Conservation (phyloP, 2,888 invertebrate species). For the Brachyptera risi region DNA sequence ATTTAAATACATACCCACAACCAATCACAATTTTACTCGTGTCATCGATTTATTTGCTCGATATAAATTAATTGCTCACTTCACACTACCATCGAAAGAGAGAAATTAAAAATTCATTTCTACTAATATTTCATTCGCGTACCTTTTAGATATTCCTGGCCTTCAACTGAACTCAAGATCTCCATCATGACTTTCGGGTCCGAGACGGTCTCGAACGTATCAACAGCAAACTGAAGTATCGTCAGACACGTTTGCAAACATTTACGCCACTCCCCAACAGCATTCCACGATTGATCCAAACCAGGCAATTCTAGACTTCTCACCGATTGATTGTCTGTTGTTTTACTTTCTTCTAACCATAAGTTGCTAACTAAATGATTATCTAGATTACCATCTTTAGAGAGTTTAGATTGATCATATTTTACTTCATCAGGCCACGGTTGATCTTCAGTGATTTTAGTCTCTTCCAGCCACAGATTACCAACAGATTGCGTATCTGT, state of each 20-base stretch:
- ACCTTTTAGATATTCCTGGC: constrained; percentile 53
- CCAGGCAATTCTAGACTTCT: constrained; percentile 44
- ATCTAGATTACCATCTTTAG: constrained; percentile 3
- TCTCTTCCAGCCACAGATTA: constrained; percentile 41
- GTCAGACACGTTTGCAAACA: constrained; percentile 50
- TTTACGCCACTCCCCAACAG: constrained; percentile 43
- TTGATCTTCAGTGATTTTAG: background rate
- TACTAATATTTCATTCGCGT: too few relatives aligned
- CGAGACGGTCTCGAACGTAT: constrained; percentile 51
- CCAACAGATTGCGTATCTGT: constrained; percentile 42
- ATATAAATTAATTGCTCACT: too few relatives aligned
- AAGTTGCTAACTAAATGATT: constrained; percentile 16
- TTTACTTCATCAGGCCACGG: background rate
- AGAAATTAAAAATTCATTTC: too few relatives aligned
- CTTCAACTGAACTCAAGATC: constrained; percentile 51
- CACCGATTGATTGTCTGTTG: constrained; percentile 41
- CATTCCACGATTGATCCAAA: constrained; percentile 33
- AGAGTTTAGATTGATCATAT: background rate
- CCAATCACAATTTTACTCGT: too few relatives aligned
- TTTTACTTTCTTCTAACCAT: constrained; percentile 11
- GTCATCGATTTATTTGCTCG: too few relatives aligned
- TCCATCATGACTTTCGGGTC: constrained; percentile 51
- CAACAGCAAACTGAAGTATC: constrained; percentile 50
- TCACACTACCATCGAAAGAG: too few relatives aligned
- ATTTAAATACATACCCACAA: too few relatives aligned